Percentiles rank a stretch among this genome's conserved stretches.
These are phyloP conservation scores for Pelmatolapia mariae DNA, from an alignment of 2,113 vertebrate genomes.

Conservation along the genomic window DNA sequence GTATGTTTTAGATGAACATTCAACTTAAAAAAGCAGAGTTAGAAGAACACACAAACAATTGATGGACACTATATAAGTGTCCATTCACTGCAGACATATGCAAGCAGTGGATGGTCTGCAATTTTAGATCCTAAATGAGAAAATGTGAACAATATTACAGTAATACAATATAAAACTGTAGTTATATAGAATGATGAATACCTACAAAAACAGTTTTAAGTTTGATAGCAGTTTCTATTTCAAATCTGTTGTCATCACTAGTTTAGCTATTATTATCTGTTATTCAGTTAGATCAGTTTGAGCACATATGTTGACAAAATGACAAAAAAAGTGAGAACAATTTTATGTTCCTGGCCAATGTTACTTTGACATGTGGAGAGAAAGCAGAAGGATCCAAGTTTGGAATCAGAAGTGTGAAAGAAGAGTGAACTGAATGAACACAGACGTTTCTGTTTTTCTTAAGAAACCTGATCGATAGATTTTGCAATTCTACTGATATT, in stretches of 20 bases:
- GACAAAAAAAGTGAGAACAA: not conserved
- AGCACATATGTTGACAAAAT: not conserved
- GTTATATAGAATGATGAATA: not conserved
- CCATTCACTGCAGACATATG: fast-evolving
- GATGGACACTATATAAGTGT: fast-evolving
- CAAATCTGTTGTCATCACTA: not conserved
- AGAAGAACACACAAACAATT: not conserved
- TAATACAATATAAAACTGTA: not conserved
- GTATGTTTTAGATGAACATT: not conserved
- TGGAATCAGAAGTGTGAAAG: not conserved
- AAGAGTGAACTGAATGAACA: not conserved
- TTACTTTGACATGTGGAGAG: not conserved
- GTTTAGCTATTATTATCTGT: not conserved
- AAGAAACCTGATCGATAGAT: not conserved
- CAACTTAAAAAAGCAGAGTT: not conserved
- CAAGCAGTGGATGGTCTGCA: not conserved
- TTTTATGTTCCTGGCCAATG: not conserved
- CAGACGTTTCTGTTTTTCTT: fast-evolving
- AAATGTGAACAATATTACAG: not conserved
- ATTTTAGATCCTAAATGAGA: not conserved
- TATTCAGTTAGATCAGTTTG: not conserved
- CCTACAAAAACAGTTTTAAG: not conserved
- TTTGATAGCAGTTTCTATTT: not conserved
- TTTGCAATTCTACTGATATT: not conserved
- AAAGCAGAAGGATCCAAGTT: not conserved